Evolutionary conservation across 1,140 invertebrate genomes (phyloP), one percentile per base, ranked within the genome.

Genomic region (Anastrepha ludens): DNA sequence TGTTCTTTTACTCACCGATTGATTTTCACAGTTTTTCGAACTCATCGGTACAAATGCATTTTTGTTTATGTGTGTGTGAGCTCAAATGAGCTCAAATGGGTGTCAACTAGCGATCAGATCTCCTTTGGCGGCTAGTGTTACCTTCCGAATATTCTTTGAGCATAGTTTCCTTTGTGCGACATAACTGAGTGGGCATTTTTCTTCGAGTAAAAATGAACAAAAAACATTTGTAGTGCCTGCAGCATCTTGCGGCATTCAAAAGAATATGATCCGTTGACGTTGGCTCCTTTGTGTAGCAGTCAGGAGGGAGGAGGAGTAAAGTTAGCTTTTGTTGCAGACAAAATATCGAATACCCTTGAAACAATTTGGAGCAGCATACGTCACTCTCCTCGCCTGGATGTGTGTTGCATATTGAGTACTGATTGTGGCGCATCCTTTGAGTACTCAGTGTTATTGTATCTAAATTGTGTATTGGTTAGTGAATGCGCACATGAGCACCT

Each of bases 291-390:
- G 67, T 74, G 67, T 47, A 55, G 50, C 6, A 8, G 6, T 55
- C 50, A 6, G 11, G 11, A 55, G 50, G 50, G 50, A 6, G 11
- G 50, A 55, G 3, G 50, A 11, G 50, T 55, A 8, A 8, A 55
- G 11, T 62, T 62, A n/a, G 39, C 11, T 74, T 47, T 39, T 74
- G 41, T n/a, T 15, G 17, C 8, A 11, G 74, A 11, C 15, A 55
- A 55, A 55, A 55, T 81, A 81, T 81, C 15, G 74, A 81, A 81
- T 20, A 55, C 55, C 74, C 74, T 81, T 81, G 47, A 81, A 81
- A 81, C 47, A 81, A 81, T 81, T 81, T 29, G 20, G 55, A 41
- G 4, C 20, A 81, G 47, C 50, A 81, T 81, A 11, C 44, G 47
- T 8, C 47, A 4, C 44, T 50, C 47, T 67, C 2, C 64, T 29